Conservation (phyloP, 2,888 invertebrate species). For the Teleogryllus oceanicus region DNA sequence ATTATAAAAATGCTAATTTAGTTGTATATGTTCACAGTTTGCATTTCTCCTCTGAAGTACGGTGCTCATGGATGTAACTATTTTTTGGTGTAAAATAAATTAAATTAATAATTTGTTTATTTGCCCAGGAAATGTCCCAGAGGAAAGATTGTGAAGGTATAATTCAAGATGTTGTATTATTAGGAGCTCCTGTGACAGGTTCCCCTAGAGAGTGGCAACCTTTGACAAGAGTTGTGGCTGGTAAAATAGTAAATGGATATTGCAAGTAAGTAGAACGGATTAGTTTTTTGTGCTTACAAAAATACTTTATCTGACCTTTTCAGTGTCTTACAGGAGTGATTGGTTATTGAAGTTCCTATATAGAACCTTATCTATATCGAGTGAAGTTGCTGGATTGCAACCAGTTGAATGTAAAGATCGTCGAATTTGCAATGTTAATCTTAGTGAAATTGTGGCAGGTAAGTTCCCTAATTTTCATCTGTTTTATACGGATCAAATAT, state of each 20-base stretch:
- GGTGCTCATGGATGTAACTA: too few species aligned
- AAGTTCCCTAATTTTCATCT: constrained; percentile 37
- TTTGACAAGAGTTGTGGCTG: constrained; percentile 56
- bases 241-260: constrained; percentile 63
- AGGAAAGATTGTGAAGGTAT: constrained; percentile 56
- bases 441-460: constrained; percentile 55
- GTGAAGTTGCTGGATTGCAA: constrained; percentile 59
- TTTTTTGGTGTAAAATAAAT: too few species aligned
- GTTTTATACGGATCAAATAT: too few species aligned
- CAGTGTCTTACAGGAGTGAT: constrained; percentile 50
- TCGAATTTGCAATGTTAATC: constrained; percentile 58
- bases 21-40: too few species aligned
- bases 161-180: constrained; percentile 60
- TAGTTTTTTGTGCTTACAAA: background rate
- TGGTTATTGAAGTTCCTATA: constrained; percentile 65
- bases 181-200: constrained; percentile 62
- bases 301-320: background rate
- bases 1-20: too few species aligned
- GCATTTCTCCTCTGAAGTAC: too few species aligned
- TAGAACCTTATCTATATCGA: constrained; percentile 58
- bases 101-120: background rate
- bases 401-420: constrained; percentile 53
- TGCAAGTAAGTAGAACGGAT: constrained; percentile 48
- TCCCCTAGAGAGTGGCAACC: constrained; percentile 55
- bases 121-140: constrained; percentile 50